Percentiles rank a stretch among this genome's conserved stretches.
phyloP scores from a whole-genome alignment of 2,888 invertebrate genomes.

The Carcina quercana region DNA sequence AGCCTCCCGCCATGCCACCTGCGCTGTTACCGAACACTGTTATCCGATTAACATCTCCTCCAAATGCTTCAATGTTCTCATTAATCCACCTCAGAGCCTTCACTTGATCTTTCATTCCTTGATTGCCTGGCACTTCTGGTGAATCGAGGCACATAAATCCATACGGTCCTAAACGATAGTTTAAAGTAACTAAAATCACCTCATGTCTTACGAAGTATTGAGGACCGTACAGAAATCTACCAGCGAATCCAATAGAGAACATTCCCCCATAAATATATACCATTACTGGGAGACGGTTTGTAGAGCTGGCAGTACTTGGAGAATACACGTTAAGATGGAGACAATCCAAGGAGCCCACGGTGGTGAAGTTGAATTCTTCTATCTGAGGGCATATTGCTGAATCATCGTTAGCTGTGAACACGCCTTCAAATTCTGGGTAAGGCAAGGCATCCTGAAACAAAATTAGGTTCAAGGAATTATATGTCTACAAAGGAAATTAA shows the following conservation, averaged over 20 bases:
- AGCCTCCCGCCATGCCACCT: slow-evolving; percentile 35
- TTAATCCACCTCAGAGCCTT: slow-evolving; percentile 40
- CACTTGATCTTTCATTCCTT: slow-evolving; percentile 44
- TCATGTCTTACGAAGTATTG: slow-evolving; percentile 35
- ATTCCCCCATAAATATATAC: slow-evolving; percentile 39
- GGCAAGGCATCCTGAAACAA: slow-evolving; percentile 2
- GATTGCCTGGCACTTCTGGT: slow-evolving; percentile 40
- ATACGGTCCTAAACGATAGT: slow-evolving; percentile 38
- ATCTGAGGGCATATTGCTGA: slow-evolving; percentile 38
- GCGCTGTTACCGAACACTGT: slow-evolving; percentile 40
- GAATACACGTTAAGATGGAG: slow-evolving; percentile 37
- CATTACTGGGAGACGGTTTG: slow-evolving; percentile 35
- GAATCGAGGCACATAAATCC: slow-evolving; percentile 45
- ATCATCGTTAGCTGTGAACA: slow-evolving; percentile 35
- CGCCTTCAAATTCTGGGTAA: slow-evolving; percentile 4
- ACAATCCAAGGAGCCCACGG: slow-evolving; percentile 32
- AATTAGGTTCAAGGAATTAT: no score
- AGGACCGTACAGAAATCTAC: slow-evolving; percentile 26
- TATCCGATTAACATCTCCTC: slow-evolving; percentile 36
- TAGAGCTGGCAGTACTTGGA: slow-evolving; percentile 25
- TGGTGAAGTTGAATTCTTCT: slow-evolving; percentile 16
- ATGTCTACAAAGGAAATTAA: no score
- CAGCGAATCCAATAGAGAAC: slow-evolving; percentile 24
- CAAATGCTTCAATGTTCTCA: slow-evolving; percentile 38
- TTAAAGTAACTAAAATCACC: slow-evolving; percentile 37